Evolutionary conservation across 2,888 invertebrate genomes (phyloP).

Genomic region (Polydrusus tereticollis): DNA sequence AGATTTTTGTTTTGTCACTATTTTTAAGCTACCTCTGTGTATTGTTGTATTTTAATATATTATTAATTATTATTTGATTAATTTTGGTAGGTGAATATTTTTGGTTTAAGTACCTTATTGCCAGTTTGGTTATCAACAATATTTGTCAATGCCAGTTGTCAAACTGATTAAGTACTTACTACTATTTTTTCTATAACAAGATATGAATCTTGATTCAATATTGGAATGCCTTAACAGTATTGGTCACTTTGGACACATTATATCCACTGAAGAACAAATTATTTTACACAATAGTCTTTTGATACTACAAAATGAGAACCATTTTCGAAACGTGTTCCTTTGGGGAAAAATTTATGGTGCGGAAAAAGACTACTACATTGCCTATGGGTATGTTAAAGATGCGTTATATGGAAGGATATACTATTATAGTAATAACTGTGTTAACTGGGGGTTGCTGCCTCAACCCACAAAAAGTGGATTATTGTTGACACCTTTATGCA

Average conservation of each 20-base stretch:
- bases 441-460: conserved; percentile 77
- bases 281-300: conserved; percentile 83
- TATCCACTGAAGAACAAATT: conserved; percentile 80
- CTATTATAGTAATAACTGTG: conserved; percentile 82
- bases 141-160: conserved; percentile 3
- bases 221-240: conserved; percentile 70
- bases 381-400: conserved; percentile 83
- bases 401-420: conserved; percentile 79
- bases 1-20: not conserved
- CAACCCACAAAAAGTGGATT: conserved; percentile 66
- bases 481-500: conserved; percentile 65
- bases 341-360: conserved; percentile 88
- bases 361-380: conserved; percentile 85
- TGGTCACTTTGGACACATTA: conserved; percentile 76
- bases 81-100: too few species aligned
- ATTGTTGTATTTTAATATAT: not conserved
- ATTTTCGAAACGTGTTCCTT: conserved; percentile 84
- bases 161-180: too few species aligned
- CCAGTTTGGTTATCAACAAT: too few species aligned
- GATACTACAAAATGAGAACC: conserved; percentile 86
- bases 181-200: conserved; percentile 9
- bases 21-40: not conserved
- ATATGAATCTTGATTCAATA: conserved; percentile 72
- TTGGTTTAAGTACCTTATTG: too few species aligned
- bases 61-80: not conserved